Conservation (phyloP, 2,797 vertebrate species). For the Poecile montanus region DNA sequence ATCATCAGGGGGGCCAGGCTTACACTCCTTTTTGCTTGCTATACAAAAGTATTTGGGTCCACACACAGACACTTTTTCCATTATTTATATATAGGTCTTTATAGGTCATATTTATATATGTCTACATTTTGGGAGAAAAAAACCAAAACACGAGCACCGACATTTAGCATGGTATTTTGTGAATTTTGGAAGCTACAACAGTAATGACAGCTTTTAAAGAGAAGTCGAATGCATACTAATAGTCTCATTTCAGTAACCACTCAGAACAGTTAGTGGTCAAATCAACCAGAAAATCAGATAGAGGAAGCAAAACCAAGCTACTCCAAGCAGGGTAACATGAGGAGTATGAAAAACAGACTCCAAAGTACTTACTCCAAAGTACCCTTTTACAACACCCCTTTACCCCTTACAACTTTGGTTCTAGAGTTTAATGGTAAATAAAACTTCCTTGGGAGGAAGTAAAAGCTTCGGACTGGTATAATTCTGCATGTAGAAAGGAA, state of each 20-base stretch:
- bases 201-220: background rate
- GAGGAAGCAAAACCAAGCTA: background rate
- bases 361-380: background rate
- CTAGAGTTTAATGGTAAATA: background rate
- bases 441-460: background rate
- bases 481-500: background rate
- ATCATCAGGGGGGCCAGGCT: background rate
- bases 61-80: background rate
- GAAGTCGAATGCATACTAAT: background rate
- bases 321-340: background rate
- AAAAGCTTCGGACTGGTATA: background rate
- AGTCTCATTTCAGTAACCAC: background rate
- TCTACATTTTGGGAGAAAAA: background rate
- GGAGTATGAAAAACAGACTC: background rate
- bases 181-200: background rate
- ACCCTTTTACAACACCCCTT: too few species aligned
- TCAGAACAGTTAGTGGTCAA: background rate
- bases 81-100: background rate
- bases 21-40: background rate
- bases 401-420: background rate
- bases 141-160: accelerated
- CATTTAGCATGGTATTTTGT: background rate
- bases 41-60: background rate
- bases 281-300: background rate
- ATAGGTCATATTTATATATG: too few species aligned